These are phyloP conservation scores for Tenrec ecaudatus DNA, from an alignment of 2,113 vertebrate species.

Conservation along the genomic window DNA sequence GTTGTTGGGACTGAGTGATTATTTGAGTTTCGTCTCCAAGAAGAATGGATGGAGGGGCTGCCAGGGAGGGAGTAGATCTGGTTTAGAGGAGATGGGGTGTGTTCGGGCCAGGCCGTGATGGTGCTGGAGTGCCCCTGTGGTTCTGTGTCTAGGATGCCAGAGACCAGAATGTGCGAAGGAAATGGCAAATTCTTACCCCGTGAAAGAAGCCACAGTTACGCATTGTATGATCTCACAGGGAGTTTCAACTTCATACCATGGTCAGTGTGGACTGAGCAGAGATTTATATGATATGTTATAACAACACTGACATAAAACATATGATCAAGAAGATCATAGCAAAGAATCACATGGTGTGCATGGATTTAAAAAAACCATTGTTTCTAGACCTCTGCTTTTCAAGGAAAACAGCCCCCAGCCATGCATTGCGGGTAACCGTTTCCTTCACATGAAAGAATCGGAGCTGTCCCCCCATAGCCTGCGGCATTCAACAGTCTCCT, in stretches of 20 bases:
- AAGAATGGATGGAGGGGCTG: not conserved
- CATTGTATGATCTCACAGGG: not conserved
- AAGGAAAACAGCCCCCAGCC: not conserved
- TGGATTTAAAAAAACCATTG: not conserved
- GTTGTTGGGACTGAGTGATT: constrained; percentile 18
- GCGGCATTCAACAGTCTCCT: not conserved
- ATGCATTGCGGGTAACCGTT: not conserved
- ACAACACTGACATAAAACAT: not conserved
- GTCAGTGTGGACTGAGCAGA: not conserved
- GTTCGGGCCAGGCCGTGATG: not conserved
- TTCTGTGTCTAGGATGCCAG: not conserved
- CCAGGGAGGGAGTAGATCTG: not conserved
- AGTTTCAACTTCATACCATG: not conserved
- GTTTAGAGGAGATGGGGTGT: not conserved
- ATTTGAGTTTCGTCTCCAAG: constrained; percentile 5
- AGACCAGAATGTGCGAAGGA: not conserved
- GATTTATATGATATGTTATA: not conserved
- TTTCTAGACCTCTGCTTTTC: constrained; percentile 14
- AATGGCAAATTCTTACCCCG: not conserved
- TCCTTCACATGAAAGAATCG: not conserved
- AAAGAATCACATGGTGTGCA: not conserved
- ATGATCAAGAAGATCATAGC: not conserved
- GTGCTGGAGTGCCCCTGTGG: constrained; percentile 29
- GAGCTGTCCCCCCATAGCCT: not conserved
- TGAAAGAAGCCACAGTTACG: not conserved